Evolutionary conservation across 2,797 vertebrate species (phyloP).

Genomic region (Erpetoichthys calabaricus): DNA sequence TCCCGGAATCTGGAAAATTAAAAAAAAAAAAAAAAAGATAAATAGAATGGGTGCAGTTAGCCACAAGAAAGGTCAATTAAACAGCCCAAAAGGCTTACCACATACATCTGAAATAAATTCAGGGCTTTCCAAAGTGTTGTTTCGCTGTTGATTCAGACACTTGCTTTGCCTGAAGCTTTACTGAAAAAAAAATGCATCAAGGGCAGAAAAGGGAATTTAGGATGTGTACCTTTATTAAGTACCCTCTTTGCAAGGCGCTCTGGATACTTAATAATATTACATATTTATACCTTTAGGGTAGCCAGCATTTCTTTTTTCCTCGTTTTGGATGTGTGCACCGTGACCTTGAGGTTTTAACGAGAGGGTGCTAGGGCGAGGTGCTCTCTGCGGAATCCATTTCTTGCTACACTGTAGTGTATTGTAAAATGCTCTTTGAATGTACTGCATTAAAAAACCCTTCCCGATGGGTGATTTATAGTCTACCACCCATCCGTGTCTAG

Average conservation of each 20-base stretch:
- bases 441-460: constrained; percentile 74
- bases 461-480: constrained; percentile 66
- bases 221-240: not conserved
- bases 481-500: constrained; percentile 31
- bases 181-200: not conserved
- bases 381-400: constrained; percentile 59
- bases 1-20: no score
- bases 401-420: constrained; percentile 55
- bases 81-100: no score
- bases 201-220: not conserved
- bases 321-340: constrained; percentile 8
- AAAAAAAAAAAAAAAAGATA: no score
- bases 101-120: no score
- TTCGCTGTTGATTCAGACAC: no score
- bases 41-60: no score
- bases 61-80: no score
- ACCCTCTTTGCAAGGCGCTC: constrained; percentile 16
- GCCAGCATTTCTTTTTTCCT: not conserved
- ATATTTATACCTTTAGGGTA: constrained; percentile 1
- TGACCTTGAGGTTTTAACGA: constrained; percentile 45
- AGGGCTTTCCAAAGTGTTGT: no score
- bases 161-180: not conserved
- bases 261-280: constrained; percentile 17
- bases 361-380: constrained; percentile 44
- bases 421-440: constrained; percentile 65